These are phyloP conservation scores for Diogma glabrata DNA, from an alignment of 2,888 invertebrate species.

Conservation along the genomic window DNA sequence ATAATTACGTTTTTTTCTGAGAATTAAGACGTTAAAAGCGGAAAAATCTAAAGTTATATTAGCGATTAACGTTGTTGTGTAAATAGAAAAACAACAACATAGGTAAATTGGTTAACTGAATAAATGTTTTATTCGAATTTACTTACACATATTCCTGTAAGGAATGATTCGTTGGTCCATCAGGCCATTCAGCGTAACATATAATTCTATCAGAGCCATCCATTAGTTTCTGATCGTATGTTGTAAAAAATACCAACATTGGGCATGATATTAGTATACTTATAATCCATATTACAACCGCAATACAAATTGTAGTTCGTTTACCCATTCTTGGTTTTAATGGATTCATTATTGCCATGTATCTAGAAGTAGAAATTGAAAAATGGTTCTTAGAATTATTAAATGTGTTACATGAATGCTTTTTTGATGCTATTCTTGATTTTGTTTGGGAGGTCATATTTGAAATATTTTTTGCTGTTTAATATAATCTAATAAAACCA, in stretches of 20 bases:
- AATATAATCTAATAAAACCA: no score
- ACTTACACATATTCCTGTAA: conserved; percentile 67
- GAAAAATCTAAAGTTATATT: no score
- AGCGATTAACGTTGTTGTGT: no score
- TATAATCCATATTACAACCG: conserved; percentile 70
- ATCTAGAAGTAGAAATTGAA: no score
- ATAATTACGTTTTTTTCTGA: no score
- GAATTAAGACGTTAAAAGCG: no score
- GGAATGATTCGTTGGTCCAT: conserved; percentile 59
- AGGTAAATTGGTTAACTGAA: neutral
- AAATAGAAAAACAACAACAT: no score
- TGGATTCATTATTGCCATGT: conserved; percentile 92
- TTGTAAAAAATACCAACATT: conserved; percentile 72
- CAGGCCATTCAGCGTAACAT: conserved; percentile 81
- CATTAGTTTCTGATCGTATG: conserved; percentile 44
- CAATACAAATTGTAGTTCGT: conserved; percentile 69
- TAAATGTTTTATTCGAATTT: neutral
- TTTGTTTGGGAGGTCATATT: no score
- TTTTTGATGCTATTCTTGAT: no score
- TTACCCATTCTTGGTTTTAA: conserved; percentile 79
- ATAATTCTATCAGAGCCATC: conserved; percentile 52
- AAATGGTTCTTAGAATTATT: no score
- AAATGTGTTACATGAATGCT: no score
- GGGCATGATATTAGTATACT: conserved; percentile 73
- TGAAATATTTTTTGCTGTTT: no score